Evolutionary conservation across 2,113 vertebrate species (phyloP), one percentile per base, ranked within the genome.

Genomic region (Ctenodactylus gundi): DNA sequence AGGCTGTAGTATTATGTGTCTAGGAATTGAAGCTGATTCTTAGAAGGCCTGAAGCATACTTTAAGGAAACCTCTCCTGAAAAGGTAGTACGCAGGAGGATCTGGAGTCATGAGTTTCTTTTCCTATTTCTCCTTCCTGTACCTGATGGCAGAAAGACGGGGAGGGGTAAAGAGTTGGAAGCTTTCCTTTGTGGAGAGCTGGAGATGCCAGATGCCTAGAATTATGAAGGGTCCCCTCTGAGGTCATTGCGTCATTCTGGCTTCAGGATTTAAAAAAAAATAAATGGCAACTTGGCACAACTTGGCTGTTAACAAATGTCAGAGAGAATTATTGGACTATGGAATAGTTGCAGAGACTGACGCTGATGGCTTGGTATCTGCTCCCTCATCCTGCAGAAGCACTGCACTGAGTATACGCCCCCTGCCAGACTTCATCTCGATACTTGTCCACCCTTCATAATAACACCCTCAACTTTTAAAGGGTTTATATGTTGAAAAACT

Each of bases 401-500:
- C 97, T 95, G 87, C 96, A 96, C 97, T 98, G 97, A 89, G 97
- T 98, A 96, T 98, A 95, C 91, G 77, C 95, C 97, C 90, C 95
- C 83, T 97, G 97, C 60, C 49, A 97, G 97, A 97, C 98, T 98
- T 98, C 97, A 96, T 95, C 97, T 96, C 97, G 96, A 95, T 98
- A 98, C 98, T 98, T 97, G 98, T 98, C 97, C 94, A 95, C 97
- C 89, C 95, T 98, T 98, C 97, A 93, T 95, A 97, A 98, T 97
- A n/a, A n/a, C n/a, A 76, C 97, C 97, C 97, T 98, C 97, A 97
- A 98, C 97, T 98, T 98, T 98, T 97, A 98, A 98, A 98, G 98
- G 98, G 98, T 98, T 98, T 98, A 97, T 98, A 98, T 98, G 97
- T 98, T 98, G 97, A 98, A 98, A 98, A 98, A 98, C 98, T 99